Conservation (phyloP, 1,140 invertebrate genomes). For the Zeugodacus cucurbitae region DNA sequence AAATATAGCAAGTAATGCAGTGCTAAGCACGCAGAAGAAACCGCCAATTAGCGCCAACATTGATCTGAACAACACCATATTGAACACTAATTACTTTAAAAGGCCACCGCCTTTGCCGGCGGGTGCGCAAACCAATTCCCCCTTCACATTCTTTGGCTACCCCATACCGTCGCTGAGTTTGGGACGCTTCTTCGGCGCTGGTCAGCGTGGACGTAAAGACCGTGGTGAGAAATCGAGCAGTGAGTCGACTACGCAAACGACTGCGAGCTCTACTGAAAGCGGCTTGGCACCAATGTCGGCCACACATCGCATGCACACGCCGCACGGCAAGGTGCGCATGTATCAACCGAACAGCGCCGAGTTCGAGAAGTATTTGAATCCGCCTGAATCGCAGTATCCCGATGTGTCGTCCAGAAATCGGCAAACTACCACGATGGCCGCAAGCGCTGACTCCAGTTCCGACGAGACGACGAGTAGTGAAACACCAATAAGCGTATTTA, state of each 20-base stretch:
- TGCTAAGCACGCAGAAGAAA: conserved; percentile 48
- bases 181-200: conserved; percentile 60
- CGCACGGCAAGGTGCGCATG: conserved; percentile 62
- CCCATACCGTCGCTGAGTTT: conserved; percentile 76
- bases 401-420: conserved; percentile 49
- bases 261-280: conserved; percentile 20
- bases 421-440: conserved; percentile 38
- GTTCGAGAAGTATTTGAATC: conserved; percentile 61
- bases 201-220: conserved; percentile 57
- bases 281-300: conserved; percentile 49
- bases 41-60: conserved; percentile 56
- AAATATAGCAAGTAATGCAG: conserved; percentile 42
- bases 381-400: conserved; percentile 39
- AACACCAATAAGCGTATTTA: conserved; percentile 58
- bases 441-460: conserved; percentile 61
- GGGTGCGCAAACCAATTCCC: conserved; percentile 64
- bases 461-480: conserved; percentile 62
- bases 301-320: conserved; percentile 56
- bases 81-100: conserved; percentile 70
- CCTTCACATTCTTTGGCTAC: conserved; percentile 86
- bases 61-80: conserved; percentile 76
- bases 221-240: conserved; percentile 49
- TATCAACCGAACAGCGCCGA: conserved; percentile 63
- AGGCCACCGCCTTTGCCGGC: conserved; percentile 62
- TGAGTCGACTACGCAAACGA: neutral